Conservation (phyloP, 2,113 vertebrate genomes). For the Neodontobutis hainanensis region DNA sequence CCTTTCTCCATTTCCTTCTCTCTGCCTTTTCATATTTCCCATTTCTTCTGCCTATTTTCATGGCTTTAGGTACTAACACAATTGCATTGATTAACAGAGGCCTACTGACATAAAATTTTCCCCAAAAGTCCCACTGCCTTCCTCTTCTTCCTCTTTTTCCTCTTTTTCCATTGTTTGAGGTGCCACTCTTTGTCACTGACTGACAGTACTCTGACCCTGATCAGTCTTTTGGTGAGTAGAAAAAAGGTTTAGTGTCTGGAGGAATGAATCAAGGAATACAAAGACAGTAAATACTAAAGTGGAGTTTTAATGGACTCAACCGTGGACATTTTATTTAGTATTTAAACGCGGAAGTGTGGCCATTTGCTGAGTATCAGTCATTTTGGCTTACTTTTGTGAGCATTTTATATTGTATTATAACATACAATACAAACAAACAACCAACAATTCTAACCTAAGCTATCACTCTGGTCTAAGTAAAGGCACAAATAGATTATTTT, state of each 20-base stretch:
- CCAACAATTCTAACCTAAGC: too few relatives aligned
- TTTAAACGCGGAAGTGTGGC: too few relatives aligned
- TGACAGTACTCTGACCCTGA: slow-evolving; percentile 72
- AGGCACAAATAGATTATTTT: too few relatives aligned
- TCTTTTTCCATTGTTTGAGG: slow-evolving; percentile 37
- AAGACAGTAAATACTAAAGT: neutral
- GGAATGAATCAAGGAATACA: slow-evolving; percentile 30
- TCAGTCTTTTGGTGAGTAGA: slow-evolving; percentile 52
- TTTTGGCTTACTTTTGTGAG: too few relatives aligned
- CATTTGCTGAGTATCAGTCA: too few relatives aligned
- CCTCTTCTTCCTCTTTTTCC: slow-evolving; percentile 29
- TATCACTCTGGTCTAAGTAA: too few relatives aligned
- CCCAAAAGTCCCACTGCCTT: slow-evolving; percentile 46
- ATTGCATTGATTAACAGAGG: slow-evolving; percentile 73
- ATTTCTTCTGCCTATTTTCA: slow-evolving; percentile 67
- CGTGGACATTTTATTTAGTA: neutral
- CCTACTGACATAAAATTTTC: slow-evolving; percentile 70
- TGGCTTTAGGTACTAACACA: slow-evolving; percentile 71
- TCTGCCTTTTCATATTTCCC: slow-evolving; percentile 57
- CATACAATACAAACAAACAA: too few relatives aligned
- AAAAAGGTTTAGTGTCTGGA: slow-evolving; percentile 21
- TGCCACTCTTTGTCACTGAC: slow-evolving; percentile 54
- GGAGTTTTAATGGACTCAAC: neutral
- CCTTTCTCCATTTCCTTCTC: slow-evolving; percentile 55
- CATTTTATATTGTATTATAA: too few relatives aligned